Conservation (phyloP, 2,888 invertebrate genomes). For the Synanthedon tipuliformis region DNA sequence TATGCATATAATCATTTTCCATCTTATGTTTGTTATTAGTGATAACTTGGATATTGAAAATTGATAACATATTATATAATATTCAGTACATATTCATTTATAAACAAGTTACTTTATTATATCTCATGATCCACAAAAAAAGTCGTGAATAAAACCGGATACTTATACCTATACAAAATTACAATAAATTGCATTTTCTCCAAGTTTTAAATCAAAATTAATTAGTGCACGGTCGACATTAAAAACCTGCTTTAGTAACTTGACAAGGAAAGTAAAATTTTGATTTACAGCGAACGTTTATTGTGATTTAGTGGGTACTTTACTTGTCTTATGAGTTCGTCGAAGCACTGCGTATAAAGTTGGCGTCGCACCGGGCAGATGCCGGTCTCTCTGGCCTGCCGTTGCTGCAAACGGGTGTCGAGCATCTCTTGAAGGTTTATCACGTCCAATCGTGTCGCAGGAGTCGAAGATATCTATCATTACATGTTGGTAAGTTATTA, state of each 20-base stretch:
- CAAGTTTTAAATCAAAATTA: not conserved
- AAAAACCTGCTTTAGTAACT: not conserved
- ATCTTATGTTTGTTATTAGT: too few relatives aligned
- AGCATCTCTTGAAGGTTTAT: constrained; percentile 96
- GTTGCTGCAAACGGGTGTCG: constrained; percentile 88
- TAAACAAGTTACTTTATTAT: too few relatives aligned
- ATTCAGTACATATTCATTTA: not conserved
- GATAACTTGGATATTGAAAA: too few relatives aligned
- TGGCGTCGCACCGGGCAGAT: constrained; percentile 95
- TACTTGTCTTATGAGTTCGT: constrained; percentile 69
- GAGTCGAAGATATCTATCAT: constrained; percentile 90
- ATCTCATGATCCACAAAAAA: too few relatives aligned
- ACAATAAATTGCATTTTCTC: too few relatives aligned
- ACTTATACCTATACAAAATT: too few relatives aligned
- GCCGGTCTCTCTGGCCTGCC: constrained; percentile 96
- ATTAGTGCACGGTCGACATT: not conserved
- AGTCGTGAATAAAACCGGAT: too few relatives aligned
- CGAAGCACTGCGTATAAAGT: constrained; percentile 96
- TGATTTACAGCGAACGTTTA: not conserved
- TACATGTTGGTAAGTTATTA: not conserved
- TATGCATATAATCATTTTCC: too few relatives aligned
- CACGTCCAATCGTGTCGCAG: constrained; percentile 95
- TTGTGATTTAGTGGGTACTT: not conserved
- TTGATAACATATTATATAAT: not conserved
- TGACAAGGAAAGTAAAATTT: not conserved